Percentiles rank a stretch among this genome's conserved stretches.
These are phyloP conservation scores for Symphodus melops DNA, from an alignment of 2,113 vertebrate genomes.

Conservation along the genomic window DNA sequence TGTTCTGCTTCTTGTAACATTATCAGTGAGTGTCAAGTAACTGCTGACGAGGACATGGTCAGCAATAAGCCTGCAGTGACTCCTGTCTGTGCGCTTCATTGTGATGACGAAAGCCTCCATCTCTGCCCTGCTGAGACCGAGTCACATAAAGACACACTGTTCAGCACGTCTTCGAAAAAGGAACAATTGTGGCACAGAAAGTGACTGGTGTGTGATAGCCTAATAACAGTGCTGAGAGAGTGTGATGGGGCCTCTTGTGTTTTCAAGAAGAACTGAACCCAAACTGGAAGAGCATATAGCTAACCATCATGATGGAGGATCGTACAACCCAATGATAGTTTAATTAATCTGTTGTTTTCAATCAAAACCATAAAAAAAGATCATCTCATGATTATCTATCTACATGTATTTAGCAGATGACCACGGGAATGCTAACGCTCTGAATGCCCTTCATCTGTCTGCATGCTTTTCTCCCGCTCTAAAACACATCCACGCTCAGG, in stretches of 20 bases:
- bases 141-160: constrained; percentile 51
- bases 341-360: constrained; percentile 1
- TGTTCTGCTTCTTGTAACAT: neutral
- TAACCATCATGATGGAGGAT: neutral
- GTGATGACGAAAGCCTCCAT: constrained; percentile 34
- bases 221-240: constrained; percentile 17
- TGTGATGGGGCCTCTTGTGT: neutral
- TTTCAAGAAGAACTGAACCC: constrained; percentile 9
- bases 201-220: constrained; percentile 28
- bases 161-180: constrained; percentile 48
- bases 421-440: constrained; percentile 16
- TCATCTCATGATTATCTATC: neutral
- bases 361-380: neutral
- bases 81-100: constrained; percentile 21
- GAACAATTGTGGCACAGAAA: constrained; percentile 49
- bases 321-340: neutral
- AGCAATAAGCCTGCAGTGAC: constrained; percentile 33
- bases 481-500: constrained; percentile 35
- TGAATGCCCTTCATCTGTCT: constrained; percentile 77
- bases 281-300: constrained; percentile 5
- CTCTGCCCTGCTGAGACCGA: constrained; percentile 26
- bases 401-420: neutral
- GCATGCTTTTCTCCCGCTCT: constrained; percentile 59
- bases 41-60: constrained; percentile 4
- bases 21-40: constrained; percentile 8